These are phyloP conservation scores for Ephialtes manifestator DNA, from an alignment of 2,888 invertebrate genomes.

Conservation along the genomic window DNA sequence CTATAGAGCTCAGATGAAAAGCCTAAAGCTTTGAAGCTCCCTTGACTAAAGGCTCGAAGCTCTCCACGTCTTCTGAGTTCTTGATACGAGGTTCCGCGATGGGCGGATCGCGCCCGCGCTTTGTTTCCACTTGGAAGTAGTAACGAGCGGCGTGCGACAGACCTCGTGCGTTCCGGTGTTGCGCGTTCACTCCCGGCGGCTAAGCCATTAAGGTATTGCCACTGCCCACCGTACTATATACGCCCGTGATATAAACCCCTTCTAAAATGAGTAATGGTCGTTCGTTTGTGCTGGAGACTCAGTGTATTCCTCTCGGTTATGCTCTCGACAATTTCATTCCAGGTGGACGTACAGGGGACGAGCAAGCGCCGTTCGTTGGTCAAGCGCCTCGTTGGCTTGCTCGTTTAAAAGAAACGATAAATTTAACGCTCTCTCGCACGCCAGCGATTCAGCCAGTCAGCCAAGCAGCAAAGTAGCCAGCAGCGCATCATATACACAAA, in stretches of 20 bases:
- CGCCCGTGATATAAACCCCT: constrained; percentile 54
- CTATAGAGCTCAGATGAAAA: neutral
- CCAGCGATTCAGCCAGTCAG: constrained; percentile 17
- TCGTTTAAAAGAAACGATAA: constrained; percentile 66
- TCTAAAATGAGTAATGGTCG: constrained; percentile 63
- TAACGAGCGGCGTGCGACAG: constrained; percentile 56
- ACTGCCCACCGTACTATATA: constrained; percentile 38
- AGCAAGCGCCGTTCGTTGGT: constrained; percentile 38
- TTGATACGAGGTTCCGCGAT: constrained; percentile 69
- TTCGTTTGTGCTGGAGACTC: constrained; percentile 27
- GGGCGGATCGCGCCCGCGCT: constrained; percentile 75
- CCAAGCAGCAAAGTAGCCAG: constrained; percentile 47
- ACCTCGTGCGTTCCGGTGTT: constrained; percentile 6
- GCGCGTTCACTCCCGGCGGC: constrained; percentile 51
- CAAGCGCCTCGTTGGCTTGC: constrained; percentile 23
- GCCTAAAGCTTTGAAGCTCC: constrained; percentile 33
- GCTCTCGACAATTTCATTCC: constrained; percentile 56
- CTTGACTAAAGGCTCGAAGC: constrained; percentile 18
- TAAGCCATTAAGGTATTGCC: constrained; percentile 61
- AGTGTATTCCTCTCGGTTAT: constrained; percentile 29
- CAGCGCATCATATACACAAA: constrained; percentile 22
- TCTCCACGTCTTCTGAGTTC: constrained; percentile 62
- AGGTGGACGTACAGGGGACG: constrained; percentile 6
- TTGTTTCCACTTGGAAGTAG: constrained; percentile 73
- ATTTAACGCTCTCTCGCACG: constrained; percentile 53